Conservation (phyloP, 37 sponge, comb jelly and placozoan species). For the Petrosia ficiformis region DNA sequence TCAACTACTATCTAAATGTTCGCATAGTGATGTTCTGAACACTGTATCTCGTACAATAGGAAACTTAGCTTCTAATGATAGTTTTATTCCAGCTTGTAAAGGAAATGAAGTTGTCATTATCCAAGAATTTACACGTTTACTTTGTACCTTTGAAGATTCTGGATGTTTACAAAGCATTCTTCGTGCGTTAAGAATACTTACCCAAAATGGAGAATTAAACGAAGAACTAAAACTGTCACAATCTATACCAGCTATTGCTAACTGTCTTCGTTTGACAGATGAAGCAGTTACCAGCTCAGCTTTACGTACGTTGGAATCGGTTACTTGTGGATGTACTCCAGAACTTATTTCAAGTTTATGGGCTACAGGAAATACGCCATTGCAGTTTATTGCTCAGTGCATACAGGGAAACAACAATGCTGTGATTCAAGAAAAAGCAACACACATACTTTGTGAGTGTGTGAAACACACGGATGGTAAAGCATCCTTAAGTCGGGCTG, state of each 20-base stretch:
- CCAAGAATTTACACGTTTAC: background rate
- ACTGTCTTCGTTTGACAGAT: constrained; percentile 27
- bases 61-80: constrained; percentile 30
- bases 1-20: background rate
- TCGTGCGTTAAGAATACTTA: constrained; percentile 28
- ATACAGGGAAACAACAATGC: background rate
- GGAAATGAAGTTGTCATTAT: background rate
- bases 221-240: constrained; percentile 24
- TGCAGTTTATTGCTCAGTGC: constrained; percentile 13
- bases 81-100: background rate
- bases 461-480: constrained; percentile 32
- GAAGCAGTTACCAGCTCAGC: constrained; percentile 16
- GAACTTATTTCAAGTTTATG: constrained; percentile 22
- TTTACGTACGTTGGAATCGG: constrained; percentile 7
- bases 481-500: constrained; percentile 37
- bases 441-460: constrained; percentile 19
- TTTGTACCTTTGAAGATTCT: background rate
- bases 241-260: constrained; percentile 1
- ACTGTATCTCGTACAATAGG: constrained; percentile 38
- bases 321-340: background rate
- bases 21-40: constrained; percentile 13
- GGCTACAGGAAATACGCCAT: constrained; percentile 1
- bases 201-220: background rate
- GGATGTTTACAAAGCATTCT: constrained; percentile 38
- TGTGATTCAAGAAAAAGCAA: background rate